Percentiles rank a stretch among this genome's conserved stretches.
Conservation (phyloP, 2,113 vertebrate species). For the Tachycineta bicolor region DNA sequence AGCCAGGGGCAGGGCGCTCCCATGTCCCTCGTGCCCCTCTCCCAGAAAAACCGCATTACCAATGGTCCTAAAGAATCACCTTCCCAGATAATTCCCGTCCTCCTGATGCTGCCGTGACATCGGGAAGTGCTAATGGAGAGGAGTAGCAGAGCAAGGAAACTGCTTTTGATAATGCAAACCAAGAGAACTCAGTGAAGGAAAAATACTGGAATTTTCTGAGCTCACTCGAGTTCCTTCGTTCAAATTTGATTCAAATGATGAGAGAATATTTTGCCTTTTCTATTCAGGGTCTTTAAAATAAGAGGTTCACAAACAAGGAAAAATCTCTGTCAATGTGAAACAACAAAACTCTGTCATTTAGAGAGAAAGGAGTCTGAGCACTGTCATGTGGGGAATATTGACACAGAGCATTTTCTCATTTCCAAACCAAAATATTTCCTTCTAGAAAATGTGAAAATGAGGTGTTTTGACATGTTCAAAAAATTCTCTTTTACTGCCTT, state of each 20-base stretch:
- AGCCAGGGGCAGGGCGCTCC: not conserved
- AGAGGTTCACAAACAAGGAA: not conserved
- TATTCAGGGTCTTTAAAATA: not conserved
- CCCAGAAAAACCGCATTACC: not conserved
- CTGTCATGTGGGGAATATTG: not conserved
- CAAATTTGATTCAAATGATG: not conserved
- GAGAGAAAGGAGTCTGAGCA: not conserved
- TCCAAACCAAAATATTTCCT: conserved; percentile 56
- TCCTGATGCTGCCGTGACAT: not conserved
- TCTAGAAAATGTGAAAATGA: conserved; percentile 45
- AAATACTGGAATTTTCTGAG: not conserved
- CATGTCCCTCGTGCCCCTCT: not conserved
- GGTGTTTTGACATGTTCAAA: conserved; percentile 42
- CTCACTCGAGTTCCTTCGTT: not conserved
- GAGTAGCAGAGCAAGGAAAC: not conserved
- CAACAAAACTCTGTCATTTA: conserved; percentile 10
- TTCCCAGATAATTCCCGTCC: not conserved
- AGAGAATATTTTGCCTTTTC: not conserved
- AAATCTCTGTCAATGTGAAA: not conserved
- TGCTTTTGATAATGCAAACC: not conserved
- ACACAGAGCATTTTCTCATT: conserved; percentile 34
- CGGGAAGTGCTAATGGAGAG: not conserved
- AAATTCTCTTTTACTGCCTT: not conserved
- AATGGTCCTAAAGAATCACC: not conserved
- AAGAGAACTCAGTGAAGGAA: not conserved